Percentiles rank a stretch among this genome's conserved stretches.
Evolutionary conservation across 37 sponge, comb jelly and placozoan genomes (phyloP).

Genomic region (Theonella swinhoei): DNA sequence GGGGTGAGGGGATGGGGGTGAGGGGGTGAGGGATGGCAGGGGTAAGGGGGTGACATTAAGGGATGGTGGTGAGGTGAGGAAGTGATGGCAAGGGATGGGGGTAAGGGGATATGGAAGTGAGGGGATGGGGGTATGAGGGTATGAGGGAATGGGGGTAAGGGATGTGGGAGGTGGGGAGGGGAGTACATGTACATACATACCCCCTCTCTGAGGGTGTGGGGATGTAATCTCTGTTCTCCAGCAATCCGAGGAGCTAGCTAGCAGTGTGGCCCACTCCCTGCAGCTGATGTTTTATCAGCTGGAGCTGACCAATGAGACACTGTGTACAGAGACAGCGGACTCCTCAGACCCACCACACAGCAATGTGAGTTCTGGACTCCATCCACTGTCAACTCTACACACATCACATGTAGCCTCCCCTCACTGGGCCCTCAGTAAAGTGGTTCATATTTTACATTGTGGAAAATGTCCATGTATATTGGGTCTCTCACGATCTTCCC

Average conservation of each 20-base stretch:
- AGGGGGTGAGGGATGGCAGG: not conserved
- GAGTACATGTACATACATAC: not conserved
- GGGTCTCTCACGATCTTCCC: no score
- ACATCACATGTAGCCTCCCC: no score
- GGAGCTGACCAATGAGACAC: no score
- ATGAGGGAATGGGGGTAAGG: not conserved
- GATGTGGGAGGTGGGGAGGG: not conserved
- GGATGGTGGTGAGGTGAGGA: not conserved
- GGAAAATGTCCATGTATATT: no score
- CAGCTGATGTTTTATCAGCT: conserved; percentile 4
- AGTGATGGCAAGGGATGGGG: not conserved
- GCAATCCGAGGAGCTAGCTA: conserved; percentile 34
- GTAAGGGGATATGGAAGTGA: not conserved
- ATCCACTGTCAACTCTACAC: no score
- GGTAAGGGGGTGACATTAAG: not conserved
- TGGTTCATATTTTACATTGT: no score
- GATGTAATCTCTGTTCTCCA: conserved; percentile 8
- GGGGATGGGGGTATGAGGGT: not conserved
- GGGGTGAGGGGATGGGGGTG: not conserved
- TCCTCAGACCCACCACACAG: no score
- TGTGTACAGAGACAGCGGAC: no score
- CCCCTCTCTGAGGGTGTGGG: not conserved
- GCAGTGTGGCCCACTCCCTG: conserved; percentile 29
- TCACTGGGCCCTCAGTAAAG: no score
- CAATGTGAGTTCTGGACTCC: no score